These are phyloP conservation scores for Brachymystax lenok DNA, from an alignment of 2,797 vertebrate species.

Conservation along the genomic window DNA sequence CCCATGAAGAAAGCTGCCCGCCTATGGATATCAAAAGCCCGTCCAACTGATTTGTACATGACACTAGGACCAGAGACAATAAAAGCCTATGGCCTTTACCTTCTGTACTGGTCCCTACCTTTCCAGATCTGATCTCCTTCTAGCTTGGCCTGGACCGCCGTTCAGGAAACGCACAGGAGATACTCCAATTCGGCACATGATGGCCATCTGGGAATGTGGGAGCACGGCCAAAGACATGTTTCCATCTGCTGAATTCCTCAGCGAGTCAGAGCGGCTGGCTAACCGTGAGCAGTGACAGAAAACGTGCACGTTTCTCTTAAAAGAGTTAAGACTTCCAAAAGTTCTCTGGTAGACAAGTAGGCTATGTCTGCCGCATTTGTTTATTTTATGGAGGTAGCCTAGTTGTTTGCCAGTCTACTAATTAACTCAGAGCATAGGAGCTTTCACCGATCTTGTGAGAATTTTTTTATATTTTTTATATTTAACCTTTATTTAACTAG, in stretches of 20 bases:
- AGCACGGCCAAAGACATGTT: not conserved
- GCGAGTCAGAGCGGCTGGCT: not conserved
- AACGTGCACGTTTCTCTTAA: not conserved
- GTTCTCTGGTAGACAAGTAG: not conserved
- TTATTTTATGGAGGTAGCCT: not conserved
- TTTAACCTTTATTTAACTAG: too few relatives aligned
- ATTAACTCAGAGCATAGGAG: not conserved
- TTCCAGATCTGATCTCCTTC: not conserved
- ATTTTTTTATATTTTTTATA: too few relatives aligned
- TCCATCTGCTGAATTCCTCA: not conserved
- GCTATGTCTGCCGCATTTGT: not conserved
- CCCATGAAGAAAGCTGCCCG: too few relatives aligned
- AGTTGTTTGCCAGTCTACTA: not conserved
- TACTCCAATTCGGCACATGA: not conserved
- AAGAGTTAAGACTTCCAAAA: not conserved
- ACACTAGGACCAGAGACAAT: not conserved
- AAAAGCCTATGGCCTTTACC: not conserved
- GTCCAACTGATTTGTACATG: not conserved
- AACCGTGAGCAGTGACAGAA: not conserved
- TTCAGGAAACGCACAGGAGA: not conserved
- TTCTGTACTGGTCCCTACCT: not conserved
- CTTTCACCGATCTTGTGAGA: too few relatives aligned
- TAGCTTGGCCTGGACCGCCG: not conserved
- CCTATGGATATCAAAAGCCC: too few relatives aligned
- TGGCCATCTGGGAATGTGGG: slow-evolving; percentile 3